Evolutionary conservation across 2,888 invertebrate genomes (phyloP).

Genomic region (Eristalis pertinax): DNA sequence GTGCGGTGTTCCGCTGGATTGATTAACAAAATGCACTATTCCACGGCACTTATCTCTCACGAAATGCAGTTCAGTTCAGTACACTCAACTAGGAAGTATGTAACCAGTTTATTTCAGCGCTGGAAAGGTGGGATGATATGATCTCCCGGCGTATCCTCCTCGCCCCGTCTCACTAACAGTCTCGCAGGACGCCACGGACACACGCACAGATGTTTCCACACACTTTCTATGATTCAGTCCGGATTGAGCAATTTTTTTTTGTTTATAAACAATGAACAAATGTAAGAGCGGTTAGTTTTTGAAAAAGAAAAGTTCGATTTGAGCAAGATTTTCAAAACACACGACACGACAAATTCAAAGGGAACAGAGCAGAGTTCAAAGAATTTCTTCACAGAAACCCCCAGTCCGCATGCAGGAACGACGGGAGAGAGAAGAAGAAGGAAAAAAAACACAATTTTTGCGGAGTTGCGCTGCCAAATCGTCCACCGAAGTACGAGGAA

Average conservation of each 20-base stretch:
- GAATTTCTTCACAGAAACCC: slow-evolving; percentile 15
- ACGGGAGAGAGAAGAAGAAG: not conserved
- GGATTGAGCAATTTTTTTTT: slow-evolving; percentile 1
- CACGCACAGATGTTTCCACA: not conserved
- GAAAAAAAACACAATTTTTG: slow-evolving; percentile 24
- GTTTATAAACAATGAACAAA: slow-evolving; percentile 23
- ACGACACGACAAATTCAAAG: slow-evolving; percentile 2
- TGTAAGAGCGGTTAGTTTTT: not conserved
- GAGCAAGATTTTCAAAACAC: slow-evolving; percentile 11
- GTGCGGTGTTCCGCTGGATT: not conserved
- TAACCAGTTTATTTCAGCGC: not conserved
- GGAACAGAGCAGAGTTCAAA: not conserved
- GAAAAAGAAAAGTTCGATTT: slow-evolving; percentile 2
- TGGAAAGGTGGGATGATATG: not conserved
- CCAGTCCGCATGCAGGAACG: not conserved
- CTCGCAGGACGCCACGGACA: not conserved
- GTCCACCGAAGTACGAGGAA: slow-evolving; percentile 33
- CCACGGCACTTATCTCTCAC: not conserved
- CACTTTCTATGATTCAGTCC: not conserved
- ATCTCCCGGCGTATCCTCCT: not conserved
- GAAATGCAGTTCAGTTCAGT: not conserved
- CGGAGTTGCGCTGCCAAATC: slow-evolving; percentile 64
- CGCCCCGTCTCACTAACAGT: not conserved
- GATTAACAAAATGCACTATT: slow-evolving; percentile 3
- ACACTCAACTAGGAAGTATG: not conserved